Evolutionary conservation across 2,113 vertebrate genomes (phyloP).

Genomic region (Pogona vitticeps): DNA sequence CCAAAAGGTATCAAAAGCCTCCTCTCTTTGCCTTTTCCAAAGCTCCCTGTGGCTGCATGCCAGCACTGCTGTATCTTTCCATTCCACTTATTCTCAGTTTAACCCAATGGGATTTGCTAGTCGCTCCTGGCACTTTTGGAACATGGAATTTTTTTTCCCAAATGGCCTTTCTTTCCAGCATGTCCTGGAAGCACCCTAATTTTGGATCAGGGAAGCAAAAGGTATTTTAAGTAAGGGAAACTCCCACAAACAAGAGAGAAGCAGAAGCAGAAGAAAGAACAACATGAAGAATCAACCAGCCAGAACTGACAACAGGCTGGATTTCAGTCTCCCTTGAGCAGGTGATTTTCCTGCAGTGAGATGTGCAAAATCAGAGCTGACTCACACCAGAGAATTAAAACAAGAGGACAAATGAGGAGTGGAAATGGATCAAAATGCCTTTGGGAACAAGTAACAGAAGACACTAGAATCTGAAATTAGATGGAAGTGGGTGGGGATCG

Average conservation of each 20-base stretch:
- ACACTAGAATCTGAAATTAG: neutral
- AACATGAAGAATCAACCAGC: neutral
- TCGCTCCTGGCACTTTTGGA: constrained; percentile 6
- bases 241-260: neutral
- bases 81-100: neutral
- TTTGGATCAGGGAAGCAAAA: neutral
- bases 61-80: constrained; percentile 31
- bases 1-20: neutral
- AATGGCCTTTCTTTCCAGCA: neutral
- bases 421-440: neutral
- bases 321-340: neutral
- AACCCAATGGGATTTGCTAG: constrained; percentile 11
- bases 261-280: neutral
- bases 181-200: constrained; percentile 8
- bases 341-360: neutral
- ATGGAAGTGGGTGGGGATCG: no score
- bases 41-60: neutral
- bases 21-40: neutral
- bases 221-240: constrained; percentile 26
- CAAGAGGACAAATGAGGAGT: neutral
- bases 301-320: neutral
- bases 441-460: neutral
- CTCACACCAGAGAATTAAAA: neutral
- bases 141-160: constrained; percentile 11
- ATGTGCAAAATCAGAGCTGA: neutral